Conservation (phyloP, 2,888 invertebrate genomes). For the Spilarctia lutea region DNA sequence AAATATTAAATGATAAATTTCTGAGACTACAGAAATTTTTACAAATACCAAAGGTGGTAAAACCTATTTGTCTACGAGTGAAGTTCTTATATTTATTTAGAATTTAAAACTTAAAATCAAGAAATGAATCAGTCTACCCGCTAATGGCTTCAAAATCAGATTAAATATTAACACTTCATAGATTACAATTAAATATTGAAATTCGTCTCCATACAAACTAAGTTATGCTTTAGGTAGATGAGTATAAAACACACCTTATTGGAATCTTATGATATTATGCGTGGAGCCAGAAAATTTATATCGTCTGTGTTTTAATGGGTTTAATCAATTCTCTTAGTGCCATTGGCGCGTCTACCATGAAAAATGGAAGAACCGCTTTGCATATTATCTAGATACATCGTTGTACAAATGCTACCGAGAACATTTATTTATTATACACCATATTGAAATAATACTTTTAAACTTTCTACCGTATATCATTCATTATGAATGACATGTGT, state of each 20-base stretch:
- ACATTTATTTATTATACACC: conserved; percentile 53
- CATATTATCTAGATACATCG: conserved; percentile 63
- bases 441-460: conserved; percentile 50
- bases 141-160: conserved; percentile 46
- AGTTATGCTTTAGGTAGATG: conserved; percentile 51
- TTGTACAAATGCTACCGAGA: conserved; percentile 46
- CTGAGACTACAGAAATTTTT: neutral
- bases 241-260: conserved; percentile 54
- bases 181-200: conserved; percentile 83
- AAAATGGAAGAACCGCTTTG: conserved; percentile 65
- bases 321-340: conserved; percentile 66
- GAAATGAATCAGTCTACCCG: conserved; percentile 21
- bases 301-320: conserved; percentile 70
- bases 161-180: conserved; percentile 60
- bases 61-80: neutral
- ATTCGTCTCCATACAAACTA: conserved; percentile 58
- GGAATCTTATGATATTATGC: conserved; percentile 71
- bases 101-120: conserved; percentile 15
- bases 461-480: conserved; percentile 46
- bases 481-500: conserved; percentile 31
- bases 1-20: neutral
- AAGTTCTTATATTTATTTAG: neutral
- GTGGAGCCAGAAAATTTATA: conserved; percentile 68
- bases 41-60: conserved; percentile 1
- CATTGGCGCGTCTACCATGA: conserved; percentile 61